Evolutionary conservation across 2,113 vertebrate genomes (phyloP).

Genomic region (Isichthys henryi): DNA sequence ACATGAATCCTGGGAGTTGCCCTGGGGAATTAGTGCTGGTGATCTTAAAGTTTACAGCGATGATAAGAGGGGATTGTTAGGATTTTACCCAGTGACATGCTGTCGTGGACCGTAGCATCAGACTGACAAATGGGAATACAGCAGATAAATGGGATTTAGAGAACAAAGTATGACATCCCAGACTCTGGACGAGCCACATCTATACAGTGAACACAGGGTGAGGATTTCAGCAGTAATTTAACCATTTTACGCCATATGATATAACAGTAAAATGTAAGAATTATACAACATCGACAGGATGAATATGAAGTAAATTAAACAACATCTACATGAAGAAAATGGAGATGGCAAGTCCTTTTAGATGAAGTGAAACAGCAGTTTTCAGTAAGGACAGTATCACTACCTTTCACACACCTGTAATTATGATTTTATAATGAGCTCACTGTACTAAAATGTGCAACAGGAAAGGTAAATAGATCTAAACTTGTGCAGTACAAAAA

Average conservation of each 20-base stretch:
- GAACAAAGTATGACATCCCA: not conserved
- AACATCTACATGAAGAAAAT: not conserved
- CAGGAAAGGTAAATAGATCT: not conserved
- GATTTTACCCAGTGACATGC: conserved; percentile 27
- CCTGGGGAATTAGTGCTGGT: conserved; percentile 46
- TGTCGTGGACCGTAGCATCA: not conserved
- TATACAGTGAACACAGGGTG: not conserved
- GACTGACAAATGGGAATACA: not conserved
- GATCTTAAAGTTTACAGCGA: conserved; percentile 52
- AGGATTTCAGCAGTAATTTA: not conserved
- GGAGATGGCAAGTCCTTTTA: not conserved
- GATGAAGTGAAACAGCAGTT: not conserved
- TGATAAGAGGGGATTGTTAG: conserved; percentile 40
- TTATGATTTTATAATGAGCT: not conserved
- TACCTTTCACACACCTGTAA: not conserved
- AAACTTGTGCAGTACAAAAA: not conserved
- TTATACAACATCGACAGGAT: not conserved
- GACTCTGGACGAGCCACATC: not conserved
- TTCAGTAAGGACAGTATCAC: not conserved
- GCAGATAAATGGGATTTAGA: not conserved
- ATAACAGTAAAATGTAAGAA: not conserved
- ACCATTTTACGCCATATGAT: not conserved
- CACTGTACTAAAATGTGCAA: not conserved
- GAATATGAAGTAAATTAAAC: not conserved
- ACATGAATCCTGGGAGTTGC: conserved; percentile 67